A percentile compares a stretch with the other conserved stretches of the same genome.
Evolutionary conservation across 2,888 invertebrate genomes (phyloP).

Genomic region (Eueremaeus valkanovi): DNA sequence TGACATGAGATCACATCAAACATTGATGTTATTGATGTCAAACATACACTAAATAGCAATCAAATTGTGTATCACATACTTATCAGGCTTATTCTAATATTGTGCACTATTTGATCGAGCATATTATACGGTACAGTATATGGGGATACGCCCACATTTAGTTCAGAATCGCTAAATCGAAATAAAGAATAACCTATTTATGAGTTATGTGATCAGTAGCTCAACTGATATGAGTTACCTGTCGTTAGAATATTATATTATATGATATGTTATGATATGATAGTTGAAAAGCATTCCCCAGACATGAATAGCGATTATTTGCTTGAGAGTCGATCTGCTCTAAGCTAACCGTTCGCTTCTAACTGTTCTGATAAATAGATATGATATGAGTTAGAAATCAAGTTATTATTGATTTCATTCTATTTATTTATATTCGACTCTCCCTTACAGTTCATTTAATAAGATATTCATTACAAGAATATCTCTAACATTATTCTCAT

Average conservation of each 20-base stretch:
- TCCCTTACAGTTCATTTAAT: too few species aligned
- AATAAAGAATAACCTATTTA: constrained; percentile 13
- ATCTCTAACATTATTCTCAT: too few species aligned
- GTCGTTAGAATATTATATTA: too few species aligned
- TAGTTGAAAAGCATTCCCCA: constrained; percentile 3
- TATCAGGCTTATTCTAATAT: background rate
- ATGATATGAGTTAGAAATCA: background rate
- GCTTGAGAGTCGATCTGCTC: background rate
- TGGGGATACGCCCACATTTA: background rate
- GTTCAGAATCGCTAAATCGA: background rate
- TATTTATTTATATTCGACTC: too few species aligned
- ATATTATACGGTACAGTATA: background rate
- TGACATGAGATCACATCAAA: constrained; percentile 1
- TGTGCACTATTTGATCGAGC: too few species aligned
- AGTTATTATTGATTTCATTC: background rate
- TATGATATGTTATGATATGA: too few species aligned
- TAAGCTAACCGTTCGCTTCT: background rate
- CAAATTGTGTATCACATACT: background rate
- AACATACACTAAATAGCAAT: background rate
- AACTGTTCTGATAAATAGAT: background rate
- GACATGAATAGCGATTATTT: constrained; percentile 12
- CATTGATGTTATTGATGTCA: too few species aligned
- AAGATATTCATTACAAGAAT: too few species aligned
- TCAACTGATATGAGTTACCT: background rate
- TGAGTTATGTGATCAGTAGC: constrained; percentile 10